Percentiles rank a stretch among this genome's conserved stretches.
Conservation (phyloP, 2,888 invertebrate genomes). For the Plebejus argus region DNA sequence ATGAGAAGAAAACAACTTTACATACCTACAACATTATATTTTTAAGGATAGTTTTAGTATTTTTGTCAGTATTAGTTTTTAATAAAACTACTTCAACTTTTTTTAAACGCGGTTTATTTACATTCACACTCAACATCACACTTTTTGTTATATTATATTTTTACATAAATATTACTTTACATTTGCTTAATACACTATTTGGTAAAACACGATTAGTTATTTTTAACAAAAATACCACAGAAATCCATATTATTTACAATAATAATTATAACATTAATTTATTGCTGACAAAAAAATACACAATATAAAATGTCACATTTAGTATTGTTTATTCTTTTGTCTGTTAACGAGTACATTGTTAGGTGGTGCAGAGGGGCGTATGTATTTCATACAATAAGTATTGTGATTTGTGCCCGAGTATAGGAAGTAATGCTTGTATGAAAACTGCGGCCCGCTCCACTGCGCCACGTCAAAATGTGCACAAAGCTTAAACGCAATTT, state of each 20-base stretch:
- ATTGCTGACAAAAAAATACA: neutral
- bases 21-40: neutral
- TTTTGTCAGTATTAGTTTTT: neutral
- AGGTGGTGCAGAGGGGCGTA: neutral
- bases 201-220: neutral
- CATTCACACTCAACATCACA: slow-evolving; percentile 5
- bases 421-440: neutral
- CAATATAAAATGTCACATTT: neutral
- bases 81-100: neutral
- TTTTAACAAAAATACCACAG: neutral
- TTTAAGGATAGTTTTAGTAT: neutral
- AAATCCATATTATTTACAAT: neutral
- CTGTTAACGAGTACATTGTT: neutral
- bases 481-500: too few species aligned
- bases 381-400: neutral
- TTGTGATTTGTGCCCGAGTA: neutral
- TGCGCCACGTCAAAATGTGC: neutral
- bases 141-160: neutral
- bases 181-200: neutral
- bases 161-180: slow-evolving; percentile 6
- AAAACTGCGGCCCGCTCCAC: neutral
- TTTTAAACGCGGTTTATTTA: slow-evolving; percentile 9
- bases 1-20: neutral
- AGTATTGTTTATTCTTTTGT: neutral
- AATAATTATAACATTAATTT: neutral